A percentile compares a stretch with the other conserved stretches of the same genome.
Evolutionary conservation across 2,797 vertebrate species (phyloP).

Genomic region (Alosa sapidissima): DNA sequence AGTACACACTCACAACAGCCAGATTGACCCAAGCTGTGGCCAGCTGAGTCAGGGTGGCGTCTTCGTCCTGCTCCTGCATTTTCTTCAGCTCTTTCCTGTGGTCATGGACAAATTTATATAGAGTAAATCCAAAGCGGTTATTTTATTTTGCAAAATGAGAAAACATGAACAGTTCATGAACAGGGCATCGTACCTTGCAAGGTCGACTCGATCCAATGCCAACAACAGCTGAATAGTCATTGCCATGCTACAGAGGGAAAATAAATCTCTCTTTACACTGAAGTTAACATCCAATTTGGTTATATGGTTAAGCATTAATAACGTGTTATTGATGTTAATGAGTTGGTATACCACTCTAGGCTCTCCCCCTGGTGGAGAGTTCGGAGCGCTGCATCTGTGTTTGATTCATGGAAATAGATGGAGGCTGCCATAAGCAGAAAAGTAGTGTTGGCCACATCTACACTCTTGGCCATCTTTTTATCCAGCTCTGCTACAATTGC

Average conservation of each 20-base stretch:
- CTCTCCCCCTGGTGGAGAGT: constrained; percentile 92
- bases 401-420: constrained; percentile 86
- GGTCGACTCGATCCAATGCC: constrained; percentile 90
- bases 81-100: constrained; percentile 94
- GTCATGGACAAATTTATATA: not conserved
- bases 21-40: constrained; percentile 95
- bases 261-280: not conserved
- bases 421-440: constrained; percentile 94
- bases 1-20: constrained; percentile 76
- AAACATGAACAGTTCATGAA: not conserved
- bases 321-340: too few species aligned
- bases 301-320: not conserved
- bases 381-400: constrained; percentile 85
- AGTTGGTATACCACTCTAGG: constrained; percentile 82
- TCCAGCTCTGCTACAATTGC: constrained; percentile 84
- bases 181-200: constrained; percentile 81
- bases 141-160: not conserved
- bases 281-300: not conserved
- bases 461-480: constrained; percentile 88
- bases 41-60: constrained; percentile 93
- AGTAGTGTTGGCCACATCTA: constrained; percentile 87
- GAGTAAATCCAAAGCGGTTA: not conserved
- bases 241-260: constrained; percentile 76
- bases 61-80: constrained; percentile 97
- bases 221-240: constrained; percentile 92